A percentile compares a stretch with the other conserved stretches of the same genome.
Conservation (phyloP, 92 coral and sea anemone genomes). For the Galaxea fascicularis region DNA sequence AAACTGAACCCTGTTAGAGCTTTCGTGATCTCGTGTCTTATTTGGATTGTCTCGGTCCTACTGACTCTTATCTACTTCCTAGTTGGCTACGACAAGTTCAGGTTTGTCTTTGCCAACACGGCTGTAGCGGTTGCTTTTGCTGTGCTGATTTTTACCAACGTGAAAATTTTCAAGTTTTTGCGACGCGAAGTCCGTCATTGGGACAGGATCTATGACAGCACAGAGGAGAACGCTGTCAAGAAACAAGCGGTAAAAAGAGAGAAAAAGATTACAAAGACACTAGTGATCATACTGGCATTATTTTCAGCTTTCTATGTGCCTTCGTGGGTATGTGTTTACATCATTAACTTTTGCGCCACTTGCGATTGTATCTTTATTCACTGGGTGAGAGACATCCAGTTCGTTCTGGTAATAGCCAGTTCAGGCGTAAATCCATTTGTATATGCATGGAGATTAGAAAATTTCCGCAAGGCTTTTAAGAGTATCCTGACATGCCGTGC, state of each 20-base stretch:
- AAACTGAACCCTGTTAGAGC: slow-evolving; percentile 54
- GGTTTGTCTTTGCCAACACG: slow-evolving; percentile 75
- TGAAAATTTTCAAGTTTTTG: slow-evolving; percentile 6
- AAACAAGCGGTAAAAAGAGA: slow-evolving; percentile 46
- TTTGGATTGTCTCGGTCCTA: slow-evolving; percentile 69
- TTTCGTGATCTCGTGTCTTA: slow-evolving; percentile 37
- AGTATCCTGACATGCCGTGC: slow-evolving; percentile 21
- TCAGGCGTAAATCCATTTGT: slow-evolving; percentile 47
- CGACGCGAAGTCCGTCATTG: slow-evolving; percentile 7
- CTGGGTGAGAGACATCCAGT: slow-evolving; percentile 50
- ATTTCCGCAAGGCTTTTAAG: slow-evolving; percentile 30
- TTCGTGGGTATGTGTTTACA: slow-evolving; percentile 42
- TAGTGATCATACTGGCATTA: slow-evolving; percentile 15
- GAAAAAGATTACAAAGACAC: slow-evolving; percentile 52
- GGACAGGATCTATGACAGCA: slow-evolving; percentile 21
- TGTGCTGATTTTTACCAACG: slow-evolving; percentile 32
- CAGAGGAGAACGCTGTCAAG: slow-evolving; percentile 30
- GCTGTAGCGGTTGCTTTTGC: slow-evolving; percentile 65
- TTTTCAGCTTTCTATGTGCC: slow-evolving; percentile 51
- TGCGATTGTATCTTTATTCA: slow-evolving; percentile 49
- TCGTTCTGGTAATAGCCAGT: slow-evolving; percentile 33
- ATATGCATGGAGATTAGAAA: slow-evolving; percentile 39
- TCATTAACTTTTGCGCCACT: slow-evolving; percentile 36
- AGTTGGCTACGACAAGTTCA: slow-evolving; percentile 67
- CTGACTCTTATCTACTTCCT: slow-evolving; percentile 62